phyloP scores from a whole-genome alignment of 2,888 invertebrate genomes.

The Sminthurinus aureus region DNA sequence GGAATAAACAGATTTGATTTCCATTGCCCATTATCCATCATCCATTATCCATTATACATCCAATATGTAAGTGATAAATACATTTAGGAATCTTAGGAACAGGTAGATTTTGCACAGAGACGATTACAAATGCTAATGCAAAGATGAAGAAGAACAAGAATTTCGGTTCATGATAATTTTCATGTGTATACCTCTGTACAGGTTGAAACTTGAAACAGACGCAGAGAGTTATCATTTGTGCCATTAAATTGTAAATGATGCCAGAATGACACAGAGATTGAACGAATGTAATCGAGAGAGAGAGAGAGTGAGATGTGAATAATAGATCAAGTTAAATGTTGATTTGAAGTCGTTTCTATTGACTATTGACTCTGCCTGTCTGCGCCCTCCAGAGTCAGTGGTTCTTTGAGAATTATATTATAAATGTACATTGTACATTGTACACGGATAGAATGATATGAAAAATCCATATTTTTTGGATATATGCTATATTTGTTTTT shows the following conservation, averaged over 20 bases:
- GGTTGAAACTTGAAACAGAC: neutral
- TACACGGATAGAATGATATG: too few relatives aligned
- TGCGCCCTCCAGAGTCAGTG: neutral
- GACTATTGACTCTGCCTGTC: constrained; percentile 27
- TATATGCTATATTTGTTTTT: too few relatives aligned
- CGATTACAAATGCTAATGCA: too few relatives aligned
- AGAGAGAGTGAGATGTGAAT: neutral
- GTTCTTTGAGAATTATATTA: neutral
- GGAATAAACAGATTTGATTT: constrained; percentile 16
- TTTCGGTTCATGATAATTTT: too few relatives aligned
- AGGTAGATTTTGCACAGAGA: neutral
- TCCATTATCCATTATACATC: neutral
- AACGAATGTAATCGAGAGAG: too few relatives aligned
- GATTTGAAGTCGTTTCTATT: constrained; percentile 23
- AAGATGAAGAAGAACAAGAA: too few relatives aligned
- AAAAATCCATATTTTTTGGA: too few relatives aligned
- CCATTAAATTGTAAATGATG: constrained; percentile 38
- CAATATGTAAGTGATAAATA: neutral
- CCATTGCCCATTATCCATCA: constrained; percentile 3
- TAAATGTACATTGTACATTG: neutral
- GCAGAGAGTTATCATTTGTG: neutral
- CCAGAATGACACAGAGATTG: constrained; percentile 22
- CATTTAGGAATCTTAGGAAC: neutral
- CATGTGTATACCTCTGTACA: neutral
- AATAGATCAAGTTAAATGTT: constrained; percentile 33